Evolutionary conservation across 2,888 invertebrate species (phyloP), one percentile per base, ranked within the genome.

Genomic region (Tortrix viridana): DNA sequence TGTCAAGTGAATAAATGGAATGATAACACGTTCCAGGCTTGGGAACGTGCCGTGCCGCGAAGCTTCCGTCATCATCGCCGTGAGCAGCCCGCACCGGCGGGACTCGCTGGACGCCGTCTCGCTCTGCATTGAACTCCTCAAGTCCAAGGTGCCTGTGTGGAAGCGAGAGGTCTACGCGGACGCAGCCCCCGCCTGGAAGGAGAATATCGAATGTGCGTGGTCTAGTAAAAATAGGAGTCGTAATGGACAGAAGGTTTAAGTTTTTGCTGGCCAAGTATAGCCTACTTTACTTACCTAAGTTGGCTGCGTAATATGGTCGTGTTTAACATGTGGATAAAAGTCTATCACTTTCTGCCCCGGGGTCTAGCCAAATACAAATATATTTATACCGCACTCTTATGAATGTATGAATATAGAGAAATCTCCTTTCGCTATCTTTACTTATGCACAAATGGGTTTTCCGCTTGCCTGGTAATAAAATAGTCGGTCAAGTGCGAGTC

Each of bases 131-230:
- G 96, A 99, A 72, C 93, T 93, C 60, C 92, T 99, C 0, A 99
- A 99, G 84, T 94, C 95, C 60, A 93, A 93, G 23, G 98, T 98
- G 37, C 98, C 99, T 0, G 97, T 99, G 65, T 99, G 98, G 98
- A 99, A 99, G 87, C 98, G 98, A 84, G 98, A 99, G 92, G 92
- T 96, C 22, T 98, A 98, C 83, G 93, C 88, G 23, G 93, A 93
- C 55, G 86, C 93, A 20, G 86, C 92, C 0, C 85, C 88, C 0
- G 89, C 92, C 16, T 97, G 97, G 97, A 97, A 97, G 85, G 96
- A 96, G 83, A 97, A 97, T 82, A 92, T 92, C 65, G 97, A 97
- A 93, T 97, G 97, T 93, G 91, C 93, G 87, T 97, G 97, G 97
- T 93, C 95, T 67, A 93, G 85, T 83, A 87, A 87, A 81, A 78